Base-by-base conservation (phyloP, 2,113 vertebrate species). In the Ascaphus truei region DNA sequence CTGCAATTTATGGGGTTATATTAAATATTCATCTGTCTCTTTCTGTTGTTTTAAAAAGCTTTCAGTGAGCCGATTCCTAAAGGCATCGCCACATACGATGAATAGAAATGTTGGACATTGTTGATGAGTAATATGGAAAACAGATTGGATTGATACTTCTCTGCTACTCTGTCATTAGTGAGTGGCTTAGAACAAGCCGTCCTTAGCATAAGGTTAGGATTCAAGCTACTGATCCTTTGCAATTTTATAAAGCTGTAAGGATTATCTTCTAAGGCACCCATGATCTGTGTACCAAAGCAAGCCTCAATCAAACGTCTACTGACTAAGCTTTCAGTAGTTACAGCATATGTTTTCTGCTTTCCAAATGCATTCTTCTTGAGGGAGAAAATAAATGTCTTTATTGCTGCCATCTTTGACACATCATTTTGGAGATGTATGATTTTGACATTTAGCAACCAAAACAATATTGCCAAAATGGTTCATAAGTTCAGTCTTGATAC, bases 401-500 rank as follows among this genome's bases (percentile, higher is more conserved):
- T 75, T 75, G 71, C 76, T 79, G 68, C 77, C 65, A 75, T 79
- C 76, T 73, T n/a, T 88, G 79, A 80, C 80, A 81, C 83, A 73
- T 59, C 72, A 73, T 76, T 79, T 77, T 16, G 37, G 75, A 86
- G 79, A 82, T 81, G 74, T 80, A 80, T 69, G 83, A 80, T 80
- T 86, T 83, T 90, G 86, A 89, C 86, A 85, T 88, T 87, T 88
- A 85, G 83, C 86, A 84, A 79, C 77, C 80, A 80, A 82, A 83
- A 82, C 84, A 75, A 85, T 81, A 80, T 78, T 80, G 75, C 78
- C 72, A 77, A 80, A 77, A 82, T 79, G 79, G 81, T 87, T 85
- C 77, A 73, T 5, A 48, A 80, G 77, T 78, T 86, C 82, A 82
- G 43, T 81, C 77, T n/a, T 82, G 73, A 64, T 73, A 61, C 71